phyloP scores from a whole-genome alignment of 1,140 invertebrate genomes.

The Listronotus bonariensis region DNA sequence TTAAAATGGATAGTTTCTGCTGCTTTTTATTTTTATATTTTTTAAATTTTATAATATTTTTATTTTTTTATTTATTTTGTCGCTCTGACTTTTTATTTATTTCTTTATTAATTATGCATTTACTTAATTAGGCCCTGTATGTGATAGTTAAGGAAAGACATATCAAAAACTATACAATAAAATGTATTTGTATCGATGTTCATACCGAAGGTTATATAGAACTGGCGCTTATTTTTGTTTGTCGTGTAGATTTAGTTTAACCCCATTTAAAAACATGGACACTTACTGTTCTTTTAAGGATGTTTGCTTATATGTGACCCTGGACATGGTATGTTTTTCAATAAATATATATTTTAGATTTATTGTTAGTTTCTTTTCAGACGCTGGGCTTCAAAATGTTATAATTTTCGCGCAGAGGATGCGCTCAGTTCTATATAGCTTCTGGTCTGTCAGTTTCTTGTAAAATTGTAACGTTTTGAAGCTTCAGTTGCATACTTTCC shows the following conservation, averaged over 20 bases:
- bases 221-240: slow-evolving; percentile 47
- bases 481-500: slow-evolving; percentile 48
- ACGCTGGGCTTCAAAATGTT: slow-evolving; percentile 54
- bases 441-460: slow-evolving; percentile 35
- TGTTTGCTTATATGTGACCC: slow-evolving; percentile 13
- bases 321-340: slow-evolving; percentile 19
- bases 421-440: slow-evolving; percentile 57
- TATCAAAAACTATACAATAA: neutral
- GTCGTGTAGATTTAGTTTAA: slow-evolving; percentile 14
- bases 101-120: slow-evolving; percentile 21
- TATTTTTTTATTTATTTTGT: neutral
- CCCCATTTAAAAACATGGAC: neutral
- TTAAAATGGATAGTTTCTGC: slow-evolving; percentile 19
- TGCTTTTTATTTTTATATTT: neutral
- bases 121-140: slow-evolving; percentile 25
- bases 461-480: slow-evolving; percentile 52
- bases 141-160: slow-evolving; percentile 35
- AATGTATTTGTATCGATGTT: slow-evolving; percentile 26
- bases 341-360: slow-evolving; percentile 37
- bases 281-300: slow-evolving; percentile 4
- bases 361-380: slow-evolving; percentile 47
- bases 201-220: slow-evolving; percentile 54
- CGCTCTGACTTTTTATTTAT: too few species aligned
- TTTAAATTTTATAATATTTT: slow-evolving; percentile 12
- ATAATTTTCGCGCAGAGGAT: slow-evolving; percentile 32